Conservation (phyloP, 2,888 invertebrate genomes). For the Cheilosia variabilis region DNA sequence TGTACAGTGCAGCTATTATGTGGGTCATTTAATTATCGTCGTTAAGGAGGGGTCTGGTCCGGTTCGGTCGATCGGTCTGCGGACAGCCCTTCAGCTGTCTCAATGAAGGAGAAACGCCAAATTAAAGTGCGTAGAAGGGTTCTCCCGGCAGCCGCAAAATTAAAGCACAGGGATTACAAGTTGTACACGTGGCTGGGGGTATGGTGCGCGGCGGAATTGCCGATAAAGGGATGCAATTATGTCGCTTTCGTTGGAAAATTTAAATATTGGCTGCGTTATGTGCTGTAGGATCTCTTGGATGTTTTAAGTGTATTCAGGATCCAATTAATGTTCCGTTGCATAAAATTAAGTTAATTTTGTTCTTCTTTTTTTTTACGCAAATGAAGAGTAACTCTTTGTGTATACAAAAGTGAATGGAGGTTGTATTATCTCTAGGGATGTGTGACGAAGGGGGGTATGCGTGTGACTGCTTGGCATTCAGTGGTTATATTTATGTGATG, state of each 20-base stretch:
- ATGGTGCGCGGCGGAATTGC: slow-evolving; percentile 18
- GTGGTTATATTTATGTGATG: not conserved
- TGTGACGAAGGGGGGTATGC: not conserved
- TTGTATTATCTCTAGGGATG: not conserved
- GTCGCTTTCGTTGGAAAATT: slow-evolving; percentile 47
- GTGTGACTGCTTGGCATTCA: not conserved
- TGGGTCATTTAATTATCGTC: slow-evolving; percentile 68
- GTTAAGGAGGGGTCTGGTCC: slow-evolving; percentile 32
- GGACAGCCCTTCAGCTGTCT: slow-evolving; percentile 45
- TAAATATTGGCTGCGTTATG: slow-evolving; percentile 57
- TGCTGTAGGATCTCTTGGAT: slow-evolving; percentile 31
- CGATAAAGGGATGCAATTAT: slow-evolving; percentile 58
- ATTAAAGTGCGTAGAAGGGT: slow-evolving; percentile 45
- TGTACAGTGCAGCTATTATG: slow-evolving; percentile 54
- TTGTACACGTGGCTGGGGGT: not conserved
- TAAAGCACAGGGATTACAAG: slow-evolving; percentile 43
- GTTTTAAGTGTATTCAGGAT: slow-evolving; percentile 54
- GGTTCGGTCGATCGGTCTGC: slow-evolving; percentile 23
- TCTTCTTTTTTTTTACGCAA: not conserved
- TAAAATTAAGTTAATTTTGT: slow-evolving; percentile 40
- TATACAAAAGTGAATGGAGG: slow-evolving; percentile 1
- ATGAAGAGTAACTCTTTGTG: slow-evolving; percentile 12
- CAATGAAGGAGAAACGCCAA: slow-evolving; percentile 30
- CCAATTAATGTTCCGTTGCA: slow-evolving; percentile 55
- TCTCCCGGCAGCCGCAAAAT: slow-evolving; percentile 16